phyloP scores from a whole-genome alignment of 2,888 invertebrate genomes.

The Dendrolimus houi region DNA sequence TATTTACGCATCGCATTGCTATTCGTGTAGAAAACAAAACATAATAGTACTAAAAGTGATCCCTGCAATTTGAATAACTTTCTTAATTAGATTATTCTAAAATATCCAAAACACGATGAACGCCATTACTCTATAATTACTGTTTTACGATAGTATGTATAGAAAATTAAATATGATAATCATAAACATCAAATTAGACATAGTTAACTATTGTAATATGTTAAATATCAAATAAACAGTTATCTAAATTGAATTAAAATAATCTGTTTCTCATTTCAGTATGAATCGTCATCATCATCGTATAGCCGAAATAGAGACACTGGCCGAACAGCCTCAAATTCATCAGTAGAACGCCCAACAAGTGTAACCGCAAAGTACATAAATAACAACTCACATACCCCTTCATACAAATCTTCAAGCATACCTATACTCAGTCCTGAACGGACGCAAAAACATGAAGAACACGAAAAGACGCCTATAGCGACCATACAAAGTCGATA shows the following conservation, averaged over 20 bases:
- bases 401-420: conserved; percentile 66
- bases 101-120: too few relatives aligned
- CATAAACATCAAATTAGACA: too few relatives aligned
- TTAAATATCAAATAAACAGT: too few relatives aligned
- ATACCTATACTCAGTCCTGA: conserved; percentile 57
- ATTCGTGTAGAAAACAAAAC: too few relatives aligned
- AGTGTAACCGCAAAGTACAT: conserved; percentile 65
- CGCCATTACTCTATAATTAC: too few relatives aligned
- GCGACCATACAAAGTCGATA: conserved; percentile 61
- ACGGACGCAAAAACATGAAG: conserved; percentile 22
- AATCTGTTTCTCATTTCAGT: conserved; percentile 41
- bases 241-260: background rate
- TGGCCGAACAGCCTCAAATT: conserved; percentile 28
- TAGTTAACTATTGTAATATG: too few relatives aligned
- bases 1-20: too few relatives aligned
- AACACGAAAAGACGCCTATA: conserved; percentile 58
- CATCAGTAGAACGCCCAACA: conserved; percentile 49
- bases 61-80: too few relatives aligned
- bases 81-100: too few relatives aligned
- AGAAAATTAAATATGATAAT: too few relatives aligned
- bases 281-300: conserved; percentile 54
- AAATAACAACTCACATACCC: conserved; percentile 30
- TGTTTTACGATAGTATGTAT: too few relatives aligned
- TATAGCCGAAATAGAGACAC: conserved; percentile 54
- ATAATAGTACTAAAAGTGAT: too few relatives aligned